Conservation (phyloP, 2,113 vertebrate species). For the Mohoua ochrocephala region DNA sequence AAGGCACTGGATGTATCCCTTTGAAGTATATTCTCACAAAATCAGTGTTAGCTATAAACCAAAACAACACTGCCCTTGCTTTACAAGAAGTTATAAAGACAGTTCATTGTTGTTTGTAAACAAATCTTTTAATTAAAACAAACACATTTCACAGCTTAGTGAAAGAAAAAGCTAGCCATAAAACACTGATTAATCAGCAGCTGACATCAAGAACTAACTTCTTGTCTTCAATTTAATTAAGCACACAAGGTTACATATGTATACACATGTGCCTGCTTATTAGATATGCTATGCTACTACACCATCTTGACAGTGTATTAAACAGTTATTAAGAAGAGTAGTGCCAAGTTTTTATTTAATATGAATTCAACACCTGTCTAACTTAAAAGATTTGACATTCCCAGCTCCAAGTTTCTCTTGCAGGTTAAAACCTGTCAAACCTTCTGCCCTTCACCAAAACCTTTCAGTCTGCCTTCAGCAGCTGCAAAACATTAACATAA, state of each 20-base stretch:
- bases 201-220: not conserved
- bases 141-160: not conserved
- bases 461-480: not conserved
- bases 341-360: not conserved
- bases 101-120: not conserved
- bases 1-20: not conserved
- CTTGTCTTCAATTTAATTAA: not conserved
- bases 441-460: not conserved
- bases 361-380: not conserved
- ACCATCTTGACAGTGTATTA: not conserved
- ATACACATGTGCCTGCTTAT: not conserved
- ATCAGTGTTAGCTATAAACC: not conserved
- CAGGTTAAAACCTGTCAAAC: conserved; percentile 23
- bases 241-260: not conserved
- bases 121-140: not conserved
- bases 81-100: not conserved
- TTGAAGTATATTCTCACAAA: conserved; percentile 1
- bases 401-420: not conserved
- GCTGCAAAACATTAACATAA: not conserved
- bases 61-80: not conserved
- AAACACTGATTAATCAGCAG: not conserved
- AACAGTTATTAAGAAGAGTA: not conserved
- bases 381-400: not conserved
- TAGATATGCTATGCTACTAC: not conserved
- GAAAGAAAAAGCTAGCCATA: not conserved